phyloP scores from a whole-genome alignment of 1,140 invertebrate genomes.

The Atta colombica region DNA sequence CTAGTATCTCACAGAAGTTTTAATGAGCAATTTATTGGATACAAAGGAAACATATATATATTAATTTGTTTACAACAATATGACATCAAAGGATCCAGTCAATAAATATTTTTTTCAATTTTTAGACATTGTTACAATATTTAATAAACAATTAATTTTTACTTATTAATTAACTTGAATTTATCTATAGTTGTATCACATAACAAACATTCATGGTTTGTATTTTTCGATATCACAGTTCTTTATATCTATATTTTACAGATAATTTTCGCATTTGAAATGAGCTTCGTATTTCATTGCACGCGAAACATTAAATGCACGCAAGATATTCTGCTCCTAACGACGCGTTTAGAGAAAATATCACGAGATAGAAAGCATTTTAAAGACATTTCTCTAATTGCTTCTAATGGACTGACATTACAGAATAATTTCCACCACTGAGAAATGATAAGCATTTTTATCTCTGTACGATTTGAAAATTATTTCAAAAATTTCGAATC shows the following conservation, averaged over 20 bases:
- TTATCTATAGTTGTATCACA: not conserved
- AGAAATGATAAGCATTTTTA: not conserved
- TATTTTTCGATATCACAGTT: not conserved
- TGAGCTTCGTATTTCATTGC: conserved; percentile 41
- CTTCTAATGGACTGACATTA: conserved; percentile 48
- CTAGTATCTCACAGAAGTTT: not conserved
- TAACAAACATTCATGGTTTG: not conserved
- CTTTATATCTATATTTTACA: conserved; percentile 7
- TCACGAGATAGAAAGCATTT: conserved; percentile 18
- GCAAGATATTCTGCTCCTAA: conserved; percentile 16
- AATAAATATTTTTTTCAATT: not conserved
- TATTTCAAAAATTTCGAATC: conserved; percentile 10
- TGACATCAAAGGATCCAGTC: not conserved
- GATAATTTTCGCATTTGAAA: conserved; percentile 47
- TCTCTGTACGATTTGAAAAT: not conserved
- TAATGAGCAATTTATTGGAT: conserved; percentile 41
- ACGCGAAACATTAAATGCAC: conserved; percentile 52
- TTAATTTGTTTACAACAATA: conserved; percentile 2
- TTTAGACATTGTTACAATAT: not conserved
- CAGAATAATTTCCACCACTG: not conserved
- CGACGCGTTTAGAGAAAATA: conserved; percentile 26
- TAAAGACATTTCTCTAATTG: conserved; percentile 46
- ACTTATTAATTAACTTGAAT: not conserved
- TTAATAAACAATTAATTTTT: conserved; percentile 17
- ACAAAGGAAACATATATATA: not conserved